Evolutionary conservation across 2,888 invertebrate species (phyloP), one percentile per base, ranked within the genome.

Genomic region (Anarsia innoxiella): DNA sequence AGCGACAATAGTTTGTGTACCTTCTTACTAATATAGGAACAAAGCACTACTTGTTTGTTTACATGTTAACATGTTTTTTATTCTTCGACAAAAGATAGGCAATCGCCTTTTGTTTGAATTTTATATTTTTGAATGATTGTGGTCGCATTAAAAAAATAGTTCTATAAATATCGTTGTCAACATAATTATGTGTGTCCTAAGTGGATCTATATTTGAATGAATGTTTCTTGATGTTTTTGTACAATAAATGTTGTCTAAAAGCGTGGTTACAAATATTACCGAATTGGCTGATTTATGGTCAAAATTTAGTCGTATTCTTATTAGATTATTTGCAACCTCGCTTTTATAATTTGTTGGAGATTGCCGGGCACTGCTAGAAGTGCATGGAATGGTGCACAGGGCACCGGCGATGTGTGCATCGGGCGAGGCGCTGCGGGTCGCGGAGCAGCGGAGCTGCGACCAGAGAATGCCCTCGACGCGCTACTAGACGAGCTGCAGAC

Each of bases 401-500:
- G 68, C 65, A 49, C 65, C 72, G 62, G 59, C 59, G 59, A 47
- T 66, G 66, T 59, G 63, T 60, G 57, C 61, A 50, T 44, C 69
- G 72, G 66, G 52, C 67, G 82, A 75, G 66, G 55, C 53, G 48
- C 56, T 44, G 51, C 57, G 50, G 47, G 49, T 46, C 60, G 67
- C 46, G 68, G 71, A 68, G 60, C 49, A 44, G 49, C 66, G 51
- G 79, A 78, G 43, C 43, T 70, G 84, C 90, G 92, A 86, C 88
- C 94, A 88, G 95, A 95, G 91, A 96, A 95, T 92, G 94, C 95
- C 90, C 94, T 96, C 93, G 96, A 96, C 91, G 94, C 94, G 90
- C 83, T 96, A 92, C 86, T 96, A 93, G 95, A 95, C 77, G 95
- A 96, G 78, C 88, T 95, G 49, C 94, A 95, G 79, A 95, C 95